Base-by-base conservation (phyloP, 2,888 invertebrate genomes). In the Pantelozetes paolii region DNA sequence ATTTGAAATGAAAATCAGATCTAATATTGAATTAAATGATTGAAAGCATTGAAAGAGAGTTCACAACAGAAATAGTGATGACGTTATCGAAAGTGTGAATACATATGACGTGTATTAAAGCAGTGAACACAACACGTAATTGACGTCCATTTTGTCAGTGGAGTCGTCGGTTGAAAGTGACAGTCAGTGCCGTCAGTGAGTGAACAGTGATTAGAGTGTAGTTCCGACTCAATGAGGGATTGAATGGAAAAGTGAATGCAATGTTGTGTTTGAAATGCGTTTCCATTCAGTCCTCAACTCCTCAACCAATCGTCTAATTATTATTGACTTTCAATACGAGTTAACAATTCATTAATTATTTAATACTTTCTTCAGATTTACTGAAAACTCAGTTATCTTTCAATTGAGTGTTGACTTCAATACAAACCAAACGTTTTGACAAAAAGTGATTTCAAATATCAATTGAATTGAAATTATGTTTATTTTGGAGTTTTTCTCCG, bases 401-500 rank as follows among this genome's bases (percentile, higher is more conserved):
- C 5, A 28, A n/a, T 28, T 28, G 59, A 59, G 18, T 15, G 8
- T 48, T 48, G 48, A 9, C 48, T n/a, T n/a, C 8, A 28, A 59
- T 59, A 15, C 62, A 71, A 26, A 23, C 62, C 30, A 72, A n/a
- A n/a, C n/a, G n/a, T n/a, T n/a, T 20, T 20, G 20, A 30, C 23
- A n/a, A 20, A 48, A n/a, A n/a, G n/a, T n/a, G n/a, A n/a, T n/a
- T n/a, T n/a, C n/a, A n/a, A n/a, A n/a, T n/a, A n/a, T n/a, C n/a
- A n/a, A n/a, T n/a, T n/a, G n/a, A n/a, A n/a, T n/a, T n/a, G n/a
- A n/a, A n/a, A 81, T 76, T 75, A 94, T 94, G 94, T 94, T 94
- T 87, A 89, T 94, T 86, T 91, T 91, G 90, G 94, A 94, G 85
- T 94, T 94, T 93, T 90, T 94, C 83, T 91, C 93, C 83, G 92